These are phyloP conservation scores for Neosilurus hyrtlii DNA, from an alignment of 2,797 vertebrate genomes.

Conservation along the genomic window DNA sequence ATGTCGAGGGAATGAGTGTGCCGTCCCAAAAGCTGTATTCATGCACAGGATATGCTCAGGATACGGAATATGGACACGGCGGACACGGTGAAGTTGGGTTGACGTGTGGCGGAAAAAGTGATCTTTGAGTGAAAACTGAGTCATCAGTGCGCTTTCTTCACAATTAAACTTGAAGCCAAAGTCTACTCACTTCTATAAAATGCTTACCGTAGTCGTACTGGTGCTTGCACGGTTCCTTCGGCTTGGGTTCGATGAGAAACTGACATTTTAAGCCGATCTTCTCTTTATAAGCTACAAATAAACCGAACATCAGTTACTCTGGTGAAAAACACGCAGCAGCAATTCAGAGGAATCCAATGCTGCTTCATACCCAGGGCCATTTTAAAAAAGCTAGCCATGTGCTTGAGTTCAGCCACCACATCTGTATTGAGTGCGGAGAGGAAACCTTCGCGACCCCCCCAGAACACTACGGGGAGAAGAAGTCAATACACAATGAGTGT, in stretches of 20 bases:
- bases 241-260: constrained; percentile 72
- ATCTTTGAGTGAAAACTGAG: no score
- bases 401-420: constrained; percentile 65
- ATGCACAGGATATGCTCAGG: no score
- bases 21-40: no score
- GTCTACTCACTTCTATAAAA: background rate
- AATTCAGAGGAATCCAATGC: background rate
- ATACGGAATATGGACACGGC: no score
- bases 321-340: background rate
- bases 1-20: no score
- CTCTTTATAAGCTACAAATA: constrained; percentile 68
- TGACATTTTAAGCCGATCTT: constrained; percentile 71
- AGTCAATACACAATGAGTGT: background rate
- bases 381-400: constrained; percentile 72
- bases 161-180: background rate
- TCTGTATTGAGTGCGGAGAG: constrained; percentile 66
- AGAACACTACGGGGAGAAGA: constrained; percentile 63
- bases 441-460: constrained; percentile 71
- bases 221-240: constrained; percentile 72
- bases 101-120: no score
- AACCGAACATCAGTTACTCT: background rate
- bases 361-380: constrained; percentile 66
- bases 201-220: constrained; percentile 70
- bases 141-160: no score
- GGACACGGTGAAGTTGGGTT: no score